A percentile compares a stretch with the other conserved stretches of the same genome.
Conservation (phyloP, 1,140 invertebrate species). For the Drosophila mojavensis region DNA sequence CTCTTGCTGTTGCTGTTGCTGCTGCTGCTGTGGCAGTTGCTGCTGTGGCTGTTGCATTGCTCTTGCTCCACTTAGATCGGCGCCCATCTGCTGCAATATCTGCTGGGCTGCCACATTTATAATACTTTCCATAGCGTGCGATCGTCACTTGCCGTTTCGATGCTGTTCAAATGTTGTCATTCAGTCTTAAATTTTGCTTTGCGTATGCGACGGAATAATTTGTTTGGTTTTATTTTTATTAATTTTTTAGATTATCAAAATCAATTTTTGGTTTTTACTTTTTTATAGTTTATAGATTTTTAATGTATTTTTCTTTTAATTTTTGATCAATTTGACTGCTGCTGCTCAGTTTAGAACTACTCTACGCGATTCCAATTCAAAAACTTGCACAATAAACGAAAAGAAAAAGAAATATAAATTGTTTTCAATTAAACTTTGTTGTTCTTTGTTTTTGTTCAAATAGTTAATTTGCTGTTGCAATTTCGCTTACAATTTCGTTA, state of each 20-base stretch:
- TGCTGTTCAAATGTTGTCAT: slow-evolving; percentile 36
- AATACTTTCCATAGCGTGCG: slow-evolving; percentile 68
- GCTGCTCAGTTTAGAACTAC: slow-evolving; percentile 50
- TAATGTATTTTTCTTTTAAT: neutral
- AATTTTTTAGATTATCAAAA: slow-evolving; percentile 22
- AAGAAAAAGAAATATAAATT: slow-evolving; percentile 81
- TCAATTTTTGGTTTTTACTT: too few species aligned
- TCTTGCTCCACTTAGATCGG: slow-evolving; percentile 47
- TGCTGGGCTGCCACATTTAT: slow-evolving; percentile 61
- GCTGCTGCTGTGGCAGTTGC: slow-evolving; percentile 31
- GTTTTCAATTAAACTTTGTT: slow-evolving; percentile 63
- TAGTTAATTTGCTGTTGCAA: neutral
- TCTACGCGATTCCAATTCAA: slow-evolving; percentile 71
- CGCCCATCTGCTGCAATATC: slow-evolving; percentile 59
- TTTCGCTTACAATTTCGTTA: slow-evolving; percentile 34
- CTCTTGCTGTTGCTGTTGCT: slow-evolving; percentile 25
- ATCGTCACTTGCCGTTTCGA: neutral
- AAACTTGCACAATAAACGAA: slow-evolving; percentile 79
- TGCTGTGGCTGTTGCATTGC: slow-evolving; percentile 18
- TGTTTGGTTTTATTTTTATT: slow-evolving; percentile 15
- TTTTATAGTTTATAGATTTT: neutral
- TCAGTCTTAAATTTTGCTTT: slow-evolving; percentile 61
- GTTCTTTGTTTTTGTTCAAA: slow-evolving; percentile 27
- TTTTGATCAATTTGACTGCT: slow-evolving; percentile 34
- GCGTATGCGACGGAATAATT: slow-evolving; percentile 53